A percentile compares a stretch with the other conserved stretches of the same genome.
These are phyloP conservation scores for Hydroisotoma schaefferi DNA, from an alignment of 2,888 invertebrate genomes.

Conservation along the genomic window DNA sequence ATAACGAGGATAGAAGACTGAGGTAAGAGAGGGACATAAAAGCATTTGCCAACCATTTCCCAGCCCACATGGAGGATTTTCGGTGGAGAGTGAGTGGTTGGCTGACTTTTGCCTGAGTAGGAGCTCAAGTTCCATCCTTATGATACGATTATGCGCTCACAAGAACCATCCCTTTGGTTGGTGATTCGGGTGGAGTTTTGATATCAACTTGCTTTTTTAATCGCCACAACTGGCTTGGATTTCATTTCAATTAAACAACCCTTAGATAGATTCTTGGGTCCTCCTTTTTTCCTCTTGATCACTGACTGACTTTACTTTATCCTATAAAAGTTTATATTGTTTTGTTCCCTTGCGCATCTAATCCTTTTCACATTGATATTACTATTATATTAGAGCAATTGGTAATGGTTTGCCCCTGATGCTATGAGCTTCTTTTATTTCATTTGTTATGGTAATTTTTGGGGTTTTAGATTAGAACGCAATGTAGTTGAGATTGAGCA, in stretches of 20 bases:
- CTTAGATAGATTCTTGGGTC: neutral
- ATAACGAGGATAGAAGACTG: neutral
- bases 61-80: conserved; percentile 47
- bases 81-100: conserved; percentile 43
- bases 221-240: conserved; percentile 26
- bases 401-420: neutral
- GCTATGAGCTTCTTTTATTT: neutral
- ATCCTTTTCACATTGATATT: neutral
- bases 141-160: conserved; percentile 44
- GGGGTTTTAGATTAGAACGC: too few species aligned
- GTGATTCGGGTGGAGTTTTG: conserved; percentile 46
- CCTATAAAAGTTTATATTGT: too few species aligned
- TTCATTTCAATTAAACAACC: conserved; percentile 5
- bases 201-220: conserved; percentile 21
- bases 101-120: conserved; percentile 36
- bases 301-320: too few species aligned
- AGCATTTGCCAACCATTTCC: conserved; percentile 25
- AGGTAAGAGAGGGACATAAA: neutral
- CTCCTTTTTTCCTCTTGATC: neutral
- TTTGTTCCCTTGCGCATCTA: neutral
- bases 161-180: conserved; percentile 44
- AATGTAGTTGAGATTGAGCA: too few species aligned
- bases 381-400: neutral
- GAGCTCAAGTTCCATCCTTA: conserved; percentile 42
- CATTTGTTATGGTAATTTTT: neutral